Base-by-base conservation (phyloP, 2,113 vertebrate species). In the Oryzias melastigma region DNA sequence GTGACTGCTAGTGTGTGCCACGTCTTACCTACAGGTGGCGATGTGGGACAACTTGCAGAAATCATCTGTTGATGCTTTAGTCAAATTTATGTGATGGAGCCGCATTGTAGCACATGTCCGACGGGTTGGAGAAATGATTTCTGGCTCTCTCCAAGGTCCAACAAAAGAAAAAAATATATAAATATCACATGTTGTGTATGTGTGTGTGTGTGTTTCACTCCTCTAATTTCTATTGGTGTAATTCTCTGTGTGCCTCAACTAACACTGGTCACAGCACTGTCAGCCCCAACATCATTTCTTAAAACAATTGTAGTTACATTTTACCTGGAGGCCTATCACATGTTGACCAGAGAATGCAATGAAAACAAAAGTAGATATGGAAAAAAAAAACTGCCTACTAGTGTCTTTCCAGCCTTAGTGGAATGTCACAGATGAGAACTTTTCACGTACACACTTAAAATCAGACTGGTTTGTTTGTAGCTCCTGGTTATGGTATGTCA, bases 401-500 rank as follows among this genome's bases (percentile, higher is more conserved):
- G 87, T 90, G 85, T 90, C 87, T 86, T 89, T 89, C 85, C 81
- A 87, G 81, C 77, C 78, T 87, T 77, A 85, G 81, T 79, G 85
- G 87, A 88, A 88, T 85, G 87, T 90, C 87, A 88, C 81, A 64
- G 59, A 84, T 61, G 56, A 79, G 57, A 80, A 74, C 81, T 82
- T 78, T 79, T 84, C 81, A 77, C 73, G 47, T 75, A 52, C 67
- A 82, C 70, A 84, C 73, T 70, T 67, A 61, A 74, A 74, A 83
- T 83, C 78, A 79, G 75, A 85, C 84, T 65, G 71, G 77, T 86
- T 85, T 83, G 84, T 89, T 18, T 18, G 46, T 47, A 88, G 84
- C 84, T 79, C 75, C 65, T 81, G 82, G 76, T 62, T 86, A 60
- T 75, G 59, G 44, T 65, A 52, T 70, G 68, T 73, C 52, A 65